Base-by-base conservation (phyloP, 1,140 invertebrate genomes). In the Cepaea nemoralis region DNA sequence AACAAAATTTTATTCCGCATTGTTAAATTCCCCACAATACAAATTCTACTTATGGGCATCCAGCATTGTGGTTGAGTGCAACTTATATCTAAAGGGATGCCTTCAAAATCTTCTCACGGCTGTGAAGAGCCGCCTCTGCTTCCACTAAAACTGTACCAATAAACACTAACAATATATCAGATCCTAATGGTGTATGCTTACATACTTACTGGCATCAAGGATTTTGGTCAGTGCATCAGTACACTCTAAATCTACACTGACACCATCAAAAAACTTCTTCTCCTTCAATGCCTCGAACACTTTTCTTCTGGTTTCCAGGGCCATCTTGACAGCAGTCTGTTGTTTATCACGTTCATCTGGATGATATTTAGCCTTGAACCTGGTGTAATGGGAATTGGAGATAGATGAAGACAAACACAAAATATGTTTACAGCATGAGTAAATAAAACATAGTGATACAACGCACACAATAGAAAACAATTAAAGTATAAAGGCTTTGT, bases 281-380 rank as follows among this genome's bases (percentile, higher is more conserved):
- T 96, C 94, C 74, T 97, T 90, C 78, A 99, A 93, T 82, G 99
- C 96, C 85, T 96, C 91, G 90, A 99, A 99, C 0, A 99, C 96
- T 84, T 96, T 94, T 22, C 98, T 94, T 8, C 99, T 95, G 92
- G 95, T 95, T 92, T 98, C 96, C 19, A 99, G 92, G 75, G 96
- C 95, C 77, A 92, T 91, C 19, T 95, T 92, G 86, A 97, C 95
- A 90, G 99, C 97, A 39, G 97, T 95, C 92, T 96, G 97, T 59
- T 96, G 93, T 91, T 96, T 98, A 10, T 96, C 93, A 74, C 95
- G 97, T 87, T 99, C 97, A 92, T 99, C 97, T 5, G 98, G 98
- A 92, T 99, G 98, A 91, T 99, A 99, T 92, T 99, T 99, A 83
- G 96, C 94, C 92, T 98, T 98, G 93, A 99, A 99, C 98, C 98